phyloP scores from a whole-genome alignment of 2,888 invertebrate species.

The Hirudinaria manillensis region DNA sequence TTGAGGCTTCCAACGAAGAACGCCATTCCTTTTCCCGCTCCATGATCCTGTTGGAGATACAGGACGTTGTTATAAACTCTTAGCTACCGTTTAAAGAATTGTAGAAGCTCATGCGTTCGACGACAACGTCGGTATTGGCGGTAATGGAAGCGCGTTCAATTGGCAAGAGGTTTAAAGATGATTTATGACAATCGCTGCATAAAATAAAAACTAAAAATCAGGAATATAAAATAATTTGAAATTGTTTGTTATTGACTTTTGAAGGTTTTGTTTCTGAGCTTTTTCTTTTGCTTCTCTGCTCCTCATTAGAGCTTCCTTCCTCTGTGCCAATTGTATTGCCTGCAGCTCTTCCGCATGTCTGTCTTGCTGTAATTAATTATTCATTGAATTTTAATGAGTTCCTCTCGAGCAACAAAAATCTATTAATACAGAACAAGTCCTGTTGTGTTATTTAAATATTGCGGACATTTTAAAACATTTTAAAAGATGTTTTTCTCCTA shows the following conservation, averaged over 20 bases:
- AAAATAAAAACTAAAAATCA: neutral
- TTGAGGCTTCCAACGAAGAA: slow-evolving; percentile 1
- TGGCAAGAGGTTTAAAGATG: neutral
- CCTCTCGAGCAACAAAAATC: neutral
- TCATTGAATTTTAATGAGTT: neutral
- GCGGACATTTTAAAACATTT: neutral
- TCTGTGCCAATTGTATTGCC: neutral
- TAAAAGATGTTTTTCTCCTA: neutral
- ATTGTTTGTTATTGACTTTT: neutral
- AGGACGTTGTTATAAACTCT: neutral
- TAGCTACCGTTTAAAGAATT: neutral
- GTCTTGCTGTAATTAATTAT: slow-evolving; percentile 23
- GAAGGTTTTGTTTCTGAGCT: slow-evolving; percentile 20
- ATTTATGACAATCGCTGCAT: too few species aligned
- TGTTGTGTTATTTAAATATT: too few species aligned
- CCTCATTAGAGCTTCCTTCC: slow-evolving; percentile 15
- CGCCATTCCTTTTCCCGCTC: slow-evolving; percentile 29
- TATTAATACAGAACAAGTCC: neutral
- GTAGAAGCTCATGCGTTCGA: too few species aligned
- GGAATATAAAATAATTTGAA: neutral
- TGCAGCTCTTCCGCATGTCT: slow-evolving; percentile 10
- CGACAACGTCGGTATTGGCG: too few species aligned
- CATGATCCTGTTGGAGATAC: slow-evolving; percentile 2
- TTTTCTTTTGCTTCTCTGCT: slow-evolving; percentile 20
- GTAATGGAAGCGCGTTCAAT: too few species aligned